Base-by-base conservation (phyloP, 2,113 vertebrate genomes). In the Vicugna pacos region DNA sequence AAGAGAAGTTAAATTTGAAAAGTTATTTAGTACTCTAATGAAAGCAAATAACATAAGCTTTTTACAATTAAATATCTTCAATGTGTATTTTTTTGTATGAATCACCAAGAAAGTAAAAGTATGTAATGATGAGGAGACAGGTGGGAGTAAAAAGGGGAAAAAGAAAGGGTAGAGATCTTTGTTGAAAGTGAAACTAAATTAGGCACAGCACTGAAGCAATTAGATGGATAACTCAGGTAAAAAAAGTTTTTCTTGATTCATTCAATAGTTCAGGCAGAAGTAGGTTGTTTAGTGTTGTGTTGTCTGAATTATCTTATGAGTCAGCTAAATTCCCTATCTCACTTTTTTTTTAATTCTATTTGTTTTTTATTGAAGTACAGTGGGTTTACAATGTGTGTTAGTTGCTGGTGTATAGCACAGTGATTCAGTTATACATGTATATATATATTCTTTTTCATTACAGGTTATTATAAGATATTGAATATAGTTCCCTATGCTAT, bases 181-280 rank as follows among this genome's bases (percentile, higher is more conserved):
- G 6, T 30, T 85, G 38, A 24, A 73, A 94, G 28, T 92, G 87
- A 85, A 91, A 83, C 86, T 67, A 54, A 87, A 70, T 69, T 76
- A 86, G 35, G 24, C 89, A 28, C 70, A 86, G 48, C 81, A 56
- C 42, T 69, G 16, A 84, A 84, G 4, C 60, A 58, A 72, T 91
- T 88, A 80, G 22, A 50, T 64, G 16, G 56, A 79, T 4, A 93
- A 80, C 8, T 69, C 26, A 56, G 4, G 28, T 4, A 22, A 89
- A 94, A 89, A 35, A 6, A 56, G 9, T 81, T 89, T 84, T 13
- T 30, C 48, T 64, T 89, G 32, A 90, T 83, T 89, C 80, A 77
- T 80, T 92, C 54, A 95, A 88, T 52, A 95, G 65, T 91, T 91
- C 72, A 73, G 24, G 38, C 52, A 91, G 35, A 89, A 76, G 13